Evolutionary conservation across 2,797 vertebrate species (phyloP), one percentile per base, ranked within the genome.

Genomic region (Chanos chanos): DNA sequence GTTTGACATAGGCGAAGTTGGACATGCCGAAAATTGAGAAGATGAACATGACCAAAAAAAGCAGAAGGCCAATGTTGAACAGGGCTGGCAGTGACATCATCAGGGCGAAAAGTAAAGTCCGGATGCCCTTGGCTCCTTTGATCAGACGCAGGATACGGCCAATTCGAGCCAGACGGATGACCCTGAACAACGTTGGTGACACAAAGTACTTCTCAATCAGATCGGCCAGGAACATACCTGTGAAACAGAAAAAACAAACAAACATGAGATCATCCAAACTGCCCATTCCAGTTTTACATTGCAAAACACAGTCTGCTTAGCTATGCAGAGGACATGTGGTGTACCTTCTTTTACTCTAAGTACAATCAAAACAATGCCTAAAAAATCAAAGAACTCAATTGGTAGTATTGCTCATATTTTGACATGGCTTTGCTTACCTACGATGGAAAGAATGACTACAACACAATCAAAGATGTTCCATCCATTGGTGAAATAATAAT

Each of bases 11-110:
- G 41, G 95, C 96, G 39, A 99, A 99, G 79, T 99, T 99, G 36
- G 97, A 99, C 97, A 99, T 99, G 73, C 97, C 97, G 0, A 99
- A 99, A 77, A 99, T 99, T 81, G 96, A 97, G 87, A 96, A 99
- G 85, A 99, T 99, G 85, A 99, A 99, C 97, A 99, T 99, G 81
- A 99, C 97, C 69, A 99, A 66, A 84, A 99, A 99, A 57, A 99
- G 93, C 76, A 99, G 76, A 13, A 99, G 91, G 77, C 97, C 97
- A 0, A 99, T 99, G 89, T 99, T 99, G 87, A 99, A 99, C 62
- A 99, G 84, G 81, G 97, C 97, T 31, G 97, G 97, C 85, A 99
- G 84, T 83, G 97, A 99, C 97, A 99, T 99, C 97, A 99, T 99
- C 87, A 99, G 89, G 81, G 97, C 97, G 82, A 99, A 99, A 71